phyloP scores from a whole-genome alignment of 2,797 vertebrate genomes.

The Adrianichthys oophorus region DNA sequence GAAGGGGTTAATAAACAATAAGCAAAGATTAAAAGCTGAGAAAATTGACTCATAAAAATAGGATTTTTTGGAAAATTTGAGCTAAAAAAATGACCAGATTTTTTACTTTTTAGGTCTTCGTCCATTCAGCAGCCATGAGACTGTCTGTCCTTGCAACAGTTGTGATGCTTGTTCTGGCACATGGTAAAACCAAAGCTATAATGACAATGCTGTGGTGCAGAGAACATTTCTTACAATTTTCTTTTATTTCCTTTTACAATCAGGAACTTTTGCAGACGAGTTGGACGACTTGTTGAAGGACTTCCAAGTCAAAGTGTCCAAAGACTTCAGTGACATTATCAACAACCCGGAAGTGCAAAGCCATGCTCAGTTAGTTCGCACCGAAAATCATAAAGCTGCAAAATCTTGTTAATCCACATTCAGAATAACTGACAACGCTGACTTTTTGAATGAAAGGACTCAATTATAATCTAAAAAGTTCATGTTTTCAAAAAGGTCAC shows the following conservation, averaged over 20 bases:
- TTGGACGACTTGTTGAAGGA: conserved; percentile 19
- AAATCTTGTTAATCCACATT: neutral
- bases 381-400: no score
- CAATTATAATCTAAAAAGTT: no score
- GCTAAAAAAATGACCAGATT: no score
- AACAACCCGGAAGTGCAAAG: conserved; percentile 29
- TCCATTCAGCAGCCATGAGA: conserved; percentile 71
- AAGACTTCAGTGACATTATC: conserved; percentile 32
- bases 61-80: no score
- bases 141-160: conserved; percentile 59
- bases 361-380: conserved; percentile 67
- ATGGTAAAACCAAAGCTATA: conserved; percentile 45
- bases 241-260: neutral
- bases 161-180: conserved; percentile 64
- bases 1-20: no score
- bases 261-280: conserved; percentile 66
- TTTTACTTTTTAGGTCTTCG: conserved; percentile 31
- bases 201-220: neutral
- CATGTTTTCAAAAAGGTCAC: no score
- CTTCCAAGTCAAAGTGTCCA: conserved; percentile 41
- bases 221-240: neutral
- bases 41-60: no score
- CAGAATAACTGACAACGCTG: neutral
- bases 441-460: no score
- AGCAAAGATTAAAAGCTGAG: no score